These are phyloP conservation scores for Plodia interpunctella DNA, from an alignment of 1,140 invertebrate species.

Conservation along the genomic window DNA sequence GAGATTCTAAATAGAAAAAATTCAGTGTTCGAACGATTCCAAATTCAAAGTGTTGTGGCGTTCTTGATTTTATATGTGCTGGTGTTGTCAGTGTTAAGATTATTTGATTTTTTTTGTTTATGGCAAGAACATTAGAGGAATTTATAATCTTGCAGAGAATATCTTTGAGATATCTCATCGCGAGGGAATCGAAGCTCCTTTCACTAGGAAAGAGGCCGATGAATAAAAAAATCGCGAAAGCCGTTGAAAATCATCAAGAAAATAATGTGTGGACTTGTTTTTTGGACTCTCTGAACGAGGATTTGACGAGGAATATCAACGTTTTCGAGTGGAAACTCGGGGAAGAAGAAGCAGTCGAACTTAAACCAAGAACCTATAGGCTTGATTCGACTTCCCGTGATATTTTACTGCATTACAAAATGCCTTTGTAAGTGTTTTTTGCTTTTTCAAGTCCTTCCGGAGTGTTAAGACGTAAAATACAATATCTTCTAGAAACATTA, in stretches of 20 bases:
- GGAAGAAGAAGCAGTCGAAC: conserved; percentile 11
- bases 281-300: conserved; percentile 49
- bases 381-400: conserved; percentile 26
- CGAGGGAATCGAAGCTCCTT: conserved; percentile 47
- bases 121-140: conserved; percentile 60
- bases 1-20: neutral
- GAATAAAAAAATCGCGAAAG: conserved; percentile 58
- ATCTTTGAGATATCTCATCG: conserved; percentile 45
- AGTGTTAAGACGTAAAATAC: no score
- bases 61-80: neutral
- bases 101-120: conserved; percentile 28
- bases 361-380: conserved; percentile 16
- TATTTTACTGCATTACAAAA: conserved; percentile 28
- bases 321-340: conserved; percentile 30
- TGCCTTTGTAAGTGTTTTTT: conserved; percentile 32
- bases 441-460: no score
- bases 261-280: conserved; percentile 38
- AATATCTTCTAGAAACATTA: no score
- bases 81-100: neutral
- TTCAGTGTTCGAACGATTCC: neutral
- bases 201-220: conserved; percentile 49
- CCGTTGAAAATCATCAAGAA: conserved; percentile 40
- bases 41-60: no score
- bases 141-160: conserved; percentile 49
- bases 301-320: conserved; percentile 56